These are phyloP conservation scores for Piscicola geometra DNA, from an alignment of 2,888 invertebrate species.

Conservation along the genomic window DNA sequence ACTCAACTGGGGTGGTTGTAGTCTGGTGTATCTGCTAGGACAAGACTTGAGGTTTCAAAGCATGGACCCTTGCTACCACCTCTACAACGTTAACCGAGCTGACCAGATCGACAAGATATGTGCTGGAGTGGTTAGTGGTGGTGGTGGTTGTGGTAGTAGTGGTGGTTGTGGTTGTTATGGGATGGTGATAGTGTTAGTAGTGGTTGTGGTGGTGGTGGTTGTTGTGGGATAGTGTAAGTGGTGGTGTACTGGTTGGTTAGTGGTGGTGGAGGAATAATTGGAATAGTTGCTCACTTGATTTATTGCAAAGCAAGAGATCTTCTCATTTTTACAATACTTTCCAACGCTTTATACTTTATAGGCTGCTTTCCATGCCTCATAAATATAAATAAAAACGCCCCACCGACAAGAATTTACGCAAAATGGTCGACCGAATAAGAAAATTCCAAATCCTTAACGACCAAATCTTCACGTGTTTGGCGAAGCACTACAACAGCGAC, in stretches of 20 bases:
- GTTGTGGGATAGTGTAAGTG: no score
- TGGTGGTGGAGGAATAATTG: no score
- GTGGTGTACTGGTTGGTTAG: no score
- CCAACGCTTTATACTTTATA: no score
- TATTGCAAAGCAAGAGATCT: no score
- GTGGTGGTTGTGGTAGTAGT: no score
- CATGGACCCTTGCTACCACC: constrained; percentile 93
- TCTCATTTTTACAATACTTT: no score
- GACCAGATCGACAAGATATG: constrained; percentile 42
- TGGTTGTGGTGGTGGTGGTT: no score
- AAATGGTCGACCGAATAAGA: constrained; percentile 44
- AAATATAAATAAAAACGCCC: not conserved
- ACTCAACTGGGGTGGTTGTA: constrained; percentile 93
- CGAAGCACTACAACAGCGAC: constrained; percentile 35
- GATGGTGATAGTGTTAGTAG: no score
- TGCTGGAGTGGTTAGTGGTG: constrained; percentile 43
- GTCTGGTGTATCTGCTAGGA: constrained; percentile 86
- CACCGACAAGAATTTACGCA: constrained; percentile 39
- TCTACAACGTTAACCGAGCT: constrained; percentile 59
- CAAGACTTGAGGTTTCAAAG: constrained; percentile 92
- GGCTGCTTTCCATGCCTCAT: no score
- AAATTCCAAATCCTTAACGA: constrained; percentile 44
- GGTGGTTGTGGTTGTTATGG: no score
- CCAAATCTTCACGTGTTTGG: constrained; percentile 42
- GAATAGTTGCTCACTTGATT: no score